Base-by-base conservation (phyloP, 2,888 invertebrate species). In the Mythimna ferrago region DNA sequence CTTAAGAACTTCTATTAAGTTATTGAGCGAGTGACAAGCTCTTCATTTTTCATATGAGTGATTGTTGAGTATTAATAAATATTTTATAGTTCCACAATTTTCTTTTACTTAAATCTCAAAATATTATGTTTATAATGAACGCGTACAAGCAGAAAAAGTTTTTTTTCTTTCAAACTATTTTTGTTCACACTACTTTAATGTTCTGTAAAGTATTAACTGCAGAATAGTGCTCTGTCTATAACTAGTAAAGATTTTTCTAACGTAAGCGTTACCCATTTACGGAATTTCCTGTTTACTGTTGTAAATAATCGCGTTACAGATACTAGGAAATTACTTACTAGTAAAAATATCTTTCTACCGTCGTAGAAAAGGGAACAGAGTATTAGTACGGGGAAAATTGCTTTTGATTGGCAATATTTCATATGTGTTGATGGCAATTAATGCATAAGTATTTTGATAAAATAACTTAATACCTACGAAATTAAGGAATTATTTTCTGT, bases 71-170 rank as follows among this genome's bases (percentile, higher is more conserved):
- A 14, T 26, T 26, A 26, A 26, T 26, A 26, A 26, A 26, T 26
- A 32, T 51, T 58, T 16, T 16, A 11, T 10, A 35, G 21, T 6
- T 63, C 10, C 6, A 19, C 19, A 35, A 19, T 35, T 56, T 19
- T 14, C n/a, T 16, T 26, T 38, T 38, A 51, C 16, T 2, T 26
- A 6, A 51, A 2, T 26, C 9, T 51, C 16, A 32, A 32, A 51
- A 72, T 38, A 48, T 71, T 38, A 38, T 71, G 21, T 60, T 60
- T 51, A 32, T 72, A 72, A 38, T 58, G n/a, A 21, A 38, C 14
- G 58, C 65, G 6, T 32, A 19, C 16, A 14, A 63, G 38, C 9
- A 58, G 19, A 54, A 53, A 56, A 21, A 21, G 26, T 62, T 63
- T 38, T 21, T 16, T 44, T 61, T 21, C 11, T 58, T 21, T 14